Evolutionary conservation across 64 coral and sea anemone species (phyloP).

Genomic region (Stylophora pistillata): DNA sequence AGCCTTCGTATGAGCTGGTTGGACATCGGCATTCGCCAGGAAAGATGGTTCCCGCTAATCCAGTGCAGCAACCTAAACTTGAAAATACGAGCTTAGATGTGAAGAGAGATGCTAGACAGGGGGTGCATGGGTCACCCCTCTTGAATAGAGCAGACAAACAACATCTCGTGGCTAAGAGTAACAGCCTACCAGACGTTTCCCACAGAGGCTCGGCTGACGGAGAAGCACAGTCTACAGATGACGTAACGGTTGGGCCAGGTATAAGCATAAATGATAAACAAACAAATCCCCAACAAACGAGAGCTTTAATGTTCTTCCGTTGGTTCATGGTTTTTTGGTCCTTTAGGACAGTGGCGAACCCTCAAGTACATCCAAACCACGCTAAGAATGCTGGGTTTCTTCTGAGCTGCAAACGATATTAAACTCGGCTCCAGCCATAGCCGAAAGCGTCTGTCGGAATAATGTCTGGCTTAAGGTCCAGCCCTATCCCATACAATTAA

Average conservation of each 20-base stretch:
- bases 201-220: not conserved
- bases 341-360: too few relatives aligned
- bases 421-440: too few relatives aligned
- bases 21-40: not conserved
- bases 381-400: too few relatives aligned
- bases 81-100: not conserved
- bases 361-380: too few relatives aligned
- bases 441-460: too few relatives aligned
- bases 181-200: not conserved
- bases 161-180: not conserved
- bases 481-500: too few relatives aligned
- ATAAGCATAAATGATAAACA: not conserved
- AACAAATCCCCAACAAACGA: too few relatives aligned
- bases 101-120: not conserved
- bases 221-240: not conserved
- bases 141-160: not conserved
- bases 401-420: too few relatives aligned
- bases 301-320: too few relatives aligned
- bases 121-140: not conserved
- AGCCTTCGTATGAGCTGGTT: conserved; percentile 1
- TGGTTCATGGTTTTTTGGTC: too few relatives aligned
- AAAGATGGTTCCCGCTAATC: not conserved
- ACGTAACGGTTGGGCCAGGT: not conserved
- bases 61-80: not conserved
- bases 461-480: too few relatives aligned